Percentiles rank a stretch among this genome's conserved stretches.
These are phyloP conservation scores for Brachylomia viminalis DNA, from an alignment of 2,888 invertebrate genomes.

Conservation along the genomic window DNA sequence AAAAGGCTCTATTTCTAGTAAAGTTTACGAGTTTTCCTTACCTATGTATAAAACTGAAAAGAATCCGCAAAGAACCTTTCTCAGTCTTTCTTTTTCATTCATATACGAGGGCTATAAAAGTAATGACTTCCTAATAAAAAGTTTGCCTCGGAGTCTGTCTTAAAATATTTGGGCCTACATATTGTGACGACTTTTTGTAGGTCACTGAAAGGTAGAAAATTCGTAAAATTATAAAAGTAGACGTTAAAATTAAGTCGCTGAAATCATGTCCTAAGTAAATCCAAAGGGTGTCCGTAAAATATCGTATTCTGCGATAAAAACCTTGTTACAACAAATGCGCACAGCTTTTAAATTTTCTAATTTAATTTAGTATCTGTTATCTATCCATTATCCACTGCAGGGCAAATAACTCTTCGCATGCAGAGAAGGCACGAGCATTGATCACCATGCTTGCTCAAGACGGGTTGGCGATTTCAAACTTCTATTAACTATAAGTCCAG, in stretches of 20 bases:
- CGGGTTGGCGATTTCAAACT: too few relatives aligned
- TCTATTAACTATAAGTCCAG: too few relatives aligned
- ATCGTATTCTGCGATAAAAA: background rate
- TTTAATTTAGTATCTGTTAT: background rate
- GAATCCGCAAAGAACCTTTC: slow-evolving; percentile 16
- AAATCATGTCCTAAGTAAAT: background rate
- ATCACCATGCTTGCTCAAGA: too few relatives aligned
- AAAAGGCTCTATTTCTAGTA: slow-evolving; percentile 31
- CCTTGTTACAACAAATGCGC: background rate
- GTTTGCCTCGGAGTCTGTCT: background rate
- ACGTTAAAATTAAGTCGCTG: background rate
- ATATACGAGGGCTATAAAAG: slow-evolving; percentile 41
- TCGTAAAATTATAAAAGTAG: background rate
- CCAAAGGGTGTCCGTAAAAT: too few relatives aligned
- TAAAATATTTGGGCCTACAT: slow-evolving; percentile 14
- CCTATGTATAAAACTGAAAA: slow-evolving; percentile 40
- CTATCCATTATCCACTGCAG: background rate
- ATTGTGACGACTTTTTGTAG: slow-evolving; percentile 1
- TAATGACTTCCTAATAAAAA: slow-evolving; percentile 37
- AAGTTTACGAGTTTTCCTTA: slow-evolving; percentile 46
- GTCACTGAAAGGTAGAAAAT: background rate
- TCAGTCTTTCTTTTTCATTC: slow-evolving; percentile 2
- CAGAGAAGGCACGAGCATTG: too few relatives aligned
- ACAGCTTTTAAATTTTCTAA: background rate
- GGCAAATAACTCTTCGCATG: too few relatives aligned